These are phyloP conservation scores for Clavelina lepadiformis DNA, from an alignment of 23 tunicate genomes.

Conservation along the genomic window DNA sequence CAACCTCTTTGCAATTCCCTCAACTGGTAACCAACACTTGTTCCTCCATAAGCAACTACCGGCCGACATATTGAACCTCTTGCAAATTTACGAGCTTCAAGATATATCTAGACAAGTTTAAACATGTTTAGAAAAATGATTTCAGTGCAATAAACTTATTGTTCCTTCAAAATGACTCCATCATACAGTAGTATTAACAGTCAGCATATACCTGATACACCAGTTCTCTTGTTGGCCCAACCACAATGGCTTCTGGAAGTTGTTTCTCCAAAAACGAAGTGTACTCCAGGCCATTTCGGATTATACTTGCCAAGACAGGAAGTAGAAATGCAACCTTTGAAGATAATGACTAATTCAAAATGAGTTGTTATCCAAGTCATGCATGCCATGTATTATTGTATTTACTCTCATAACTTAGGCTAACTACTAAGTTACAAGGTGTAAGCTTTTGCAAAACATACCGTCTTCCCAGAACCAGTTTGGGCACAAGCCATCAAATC, in stretches of 20 bases:
- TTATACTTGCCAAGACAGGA: slow-evolving; percentile 65
- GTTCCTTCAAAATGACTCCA: neutral
- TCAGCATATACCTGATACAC: slow-evolving; percentile 47
- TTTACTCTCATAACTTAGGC: too few relatives aligned
- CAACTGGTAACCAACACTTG: slow-evolving; percentile 62
- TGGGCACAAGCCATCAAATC: slow-evolving; percentile 99
- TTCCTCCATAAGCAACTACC: slow-evolving; percentile 91
- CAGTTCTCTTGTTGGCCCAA: slow-evolving; percentile 95
- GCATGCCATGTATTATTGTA: too few relatives aligned
- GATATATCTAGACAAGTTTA: slow-evolving; percentile 28
- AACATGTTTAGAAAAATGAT: neutral
- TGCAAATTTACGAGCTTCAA: slow-evolving; percentile 80
- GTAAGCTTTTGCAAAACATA: slow-evolving; percentile 7
- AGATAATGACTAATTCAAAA: too few relatives aligned
- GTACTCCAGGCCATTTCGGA: slow-evolving; percentile 39
- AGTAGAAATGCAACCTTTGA: slow-evolving; percentile 81
- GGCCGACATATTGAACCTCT: slow-evolving; percentile 65
- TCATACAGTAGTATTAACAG: neutral
- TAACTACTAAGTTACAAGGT: too few relatives aligned
- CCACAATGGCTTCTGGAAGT: slow-evolving; percentile 81
- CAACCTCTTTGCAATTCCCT: slow-evolving; percentile 66
- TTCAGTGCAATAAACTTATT: neutral
- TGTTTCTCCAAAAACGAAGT: slow-evolving; percentile 47
- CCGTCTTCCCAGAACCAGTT: slow-evolving; percentile 97
- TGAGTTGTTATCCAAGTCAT: too few relatives aligned